A percentile compares a stretch with the other conserved stretches of the same genome.
phyloP scores from a whole-genome alignment of 2,888 invertebrate species.

The Philereme transversata region DNA sequence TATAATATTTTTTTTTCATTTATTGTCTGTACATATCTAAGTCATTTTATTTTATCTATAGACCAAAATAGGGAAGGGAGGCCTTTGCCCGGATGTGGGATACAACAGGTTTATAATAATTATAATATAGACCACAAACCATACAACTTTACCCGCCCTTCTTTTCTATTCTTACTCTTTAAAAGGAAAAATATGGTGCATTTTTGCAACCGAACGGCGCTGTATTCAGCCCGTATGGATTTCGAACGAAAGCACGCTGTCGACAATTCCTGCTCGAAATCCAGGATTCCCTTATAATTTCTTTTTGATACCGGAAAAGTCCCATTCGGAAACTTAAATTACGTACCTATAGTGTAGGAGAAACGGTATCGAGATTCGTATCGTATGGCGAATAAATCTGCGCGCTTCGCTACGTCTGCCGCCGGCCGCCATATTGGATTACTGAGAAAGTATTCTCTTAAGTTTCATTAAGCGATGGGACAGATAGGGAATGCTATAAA shows the following conservation, averaged over 20 bases:
- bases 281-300: conserved; percentile 72
- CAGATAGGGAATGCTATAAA: conserved; percentile 64
- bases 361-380: conserved; percentile 71
- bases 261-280: conserved; percentile 43
- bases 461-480: conserved; percentile 80
- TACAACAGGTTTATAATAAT: no score
- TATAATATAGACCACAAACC: neutral
- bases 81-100: no score
- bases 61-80: no score
- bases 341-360: conserved; percentile 69
- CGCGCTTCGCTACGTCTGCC: conserved; percentile 42
- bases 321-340: conserved; percentile 76
- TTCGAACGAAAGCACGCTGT: conserved; percentile 44
- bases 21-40: neutral
- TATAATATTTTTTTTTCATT: neutral
- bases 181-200: conserved; percentile 18
- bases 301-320: conserved; percentile 74
- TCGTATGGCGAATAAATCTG: conserved; percentile 73
- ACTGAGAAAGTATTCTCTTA: conserved; percentile 75
- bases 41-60: neutral
- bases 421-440: conserved; percentile 76
- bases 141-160: neutral
- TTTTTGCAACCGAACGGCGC: conserved; percentile 7
- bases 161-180: conserved; percentile 2
- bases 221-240: conserved; percentile 23